Evolutionary conservation across 2,113 vertebrate genomes (phyloP).

Genomic region (Nipponia nippon): DNA sequence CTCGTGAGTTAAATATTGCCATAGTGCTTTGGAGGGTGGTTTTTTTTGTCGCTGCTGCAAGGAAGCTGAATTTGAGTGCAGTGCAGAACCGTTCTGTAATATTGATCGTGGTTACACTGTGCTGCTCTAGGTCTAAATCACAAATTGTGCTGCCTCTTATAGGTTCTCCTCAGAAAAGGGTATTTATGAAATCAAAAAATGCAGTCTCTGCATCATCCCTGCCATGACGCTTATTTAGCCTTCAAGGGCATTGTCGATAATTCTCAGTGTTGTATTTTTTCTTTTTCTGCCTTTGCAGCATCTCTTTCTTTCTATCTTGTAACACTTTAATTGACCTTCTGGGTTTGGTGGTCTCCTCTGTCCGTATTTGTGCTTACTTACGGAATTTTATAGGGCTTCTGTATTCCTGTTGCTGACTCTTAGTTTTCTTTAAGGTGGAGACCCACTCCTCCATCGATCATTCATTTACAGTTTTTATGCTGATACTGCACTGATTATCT

Average conservation of each 20-base stretch:
- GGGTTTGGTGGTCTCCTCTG: background rate
- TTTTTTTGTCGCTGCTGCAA: background rate
- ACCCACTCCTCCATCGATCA: background rate
- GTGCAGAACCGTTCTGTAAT: background rate
- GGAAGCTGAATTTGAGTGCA: background rate
- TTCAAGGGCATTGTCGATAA: background rate
- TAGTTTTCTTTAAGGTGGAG: background rate
- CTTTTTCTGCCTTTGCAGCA: conserved; percentile 20
- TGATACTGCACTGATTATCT: background rate
- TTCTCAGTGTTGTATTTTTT: background rate
- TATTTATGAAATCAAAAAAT: conserved; percentile 37
- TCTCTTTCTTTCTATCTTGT: background rate
- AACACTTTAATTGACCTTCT: background rate
- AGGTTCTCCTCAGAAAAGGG: background rate
- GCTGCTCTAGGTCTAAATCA: background rate
- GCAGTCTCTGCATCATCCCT: conserved; percentile 8
- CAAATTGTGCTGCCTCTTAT: background rate
- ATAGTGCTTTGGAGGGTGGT: background rate
- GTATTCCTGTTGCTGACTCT: background rate
- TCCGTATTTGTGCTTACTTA: background rate
- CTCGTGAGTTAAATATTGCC: background rate
- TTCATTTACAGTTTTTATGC: background rate
- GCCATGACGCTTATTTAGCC: background rate
- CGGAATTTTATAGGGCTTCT: background rate
- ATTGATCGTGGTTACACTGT: background rate